phyloP scores from a whole-genome alignment of 2,113 vertebrate genomes.

The Xenotilapia longispinis region DNA sequence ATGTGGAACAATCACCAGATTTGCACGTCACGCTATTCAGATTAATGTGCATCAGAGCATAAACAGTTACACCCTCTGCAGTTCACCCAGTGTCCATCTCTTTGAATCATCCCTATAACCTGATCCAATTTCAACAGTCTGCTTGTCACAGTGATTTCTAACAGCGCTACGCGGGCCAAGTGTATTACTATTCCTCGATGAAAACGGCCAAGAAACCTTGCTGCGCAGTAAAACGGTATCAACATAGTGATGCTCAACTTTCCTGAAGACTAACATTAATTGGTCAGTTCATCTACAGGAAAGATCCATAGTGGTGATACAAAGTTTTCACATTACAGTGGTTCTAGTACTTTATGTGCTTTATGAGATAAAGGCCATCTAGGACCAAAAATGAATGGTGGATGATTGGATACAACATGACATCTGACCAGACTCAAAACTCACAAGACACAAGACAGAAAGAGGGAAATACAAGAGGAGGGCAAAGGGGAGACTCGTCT shows the following conservation, averaged over 20 bases:
- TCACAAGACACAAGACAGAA: background rate
- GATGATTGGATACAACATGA: background rate
- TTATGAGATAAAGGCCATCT: background rate
- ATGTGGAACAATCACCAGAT: background rate
- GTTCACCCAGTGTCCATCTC: background rate
- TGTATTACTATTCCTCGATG: background rate
- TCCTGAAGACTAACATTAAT: background rate
- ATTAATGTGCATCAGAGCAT: background rate
- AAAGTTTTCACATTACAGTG: background rate
- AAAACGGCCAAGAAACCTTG: background rate
- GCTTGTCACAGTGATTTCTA: background rate
- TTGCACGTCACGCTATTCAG: background rate
- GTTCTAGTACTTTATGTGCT: rapidly evolving
- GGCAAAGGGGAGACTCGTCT: background rate
- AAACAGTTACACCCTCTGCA: background rate
- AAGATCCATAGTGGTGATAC: background rate
- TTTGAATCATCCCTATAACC: background rate
- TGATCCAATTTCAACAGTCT: background rate
- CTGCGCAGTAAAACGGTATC: background rate
- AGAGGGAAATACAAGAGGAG: background rate
- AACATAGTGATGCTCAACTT: background rate
- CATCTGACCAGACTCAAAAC: background rate
- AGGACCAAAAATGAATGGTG: background rate
- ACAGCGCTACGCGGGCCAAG: background rate
- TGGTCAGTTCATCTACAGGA: background rate